A percentile compares a stretch with the other conserved stretches of the same genome.
phyloP scores from a whole-genome alignment of 2,113 vertebrate species.

The Chloropsis cyanopogon region DNA sequence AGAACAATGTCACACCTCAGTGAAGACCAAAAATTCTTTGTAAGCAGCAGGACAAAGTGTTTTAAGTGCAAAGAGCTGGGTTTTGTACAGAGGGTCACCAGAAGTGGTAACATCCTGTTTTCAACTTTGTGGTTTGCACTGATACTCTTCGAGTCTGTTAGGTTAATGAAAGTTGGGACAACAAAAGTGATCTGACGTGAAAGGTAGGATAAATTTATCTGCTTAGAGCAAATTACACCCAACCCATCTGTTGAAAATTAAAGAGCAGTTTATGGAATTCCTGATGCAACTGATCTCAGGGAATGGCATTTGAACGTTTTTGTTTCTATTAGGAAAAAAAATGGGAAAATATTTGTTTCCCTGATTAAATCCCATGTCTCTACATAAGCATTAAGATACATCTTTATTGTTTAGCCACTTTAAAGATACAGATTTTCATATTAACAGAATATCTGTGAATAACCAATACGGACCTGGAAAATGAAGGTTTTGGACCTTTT shows the following conservation, averaged over 20 bases:
- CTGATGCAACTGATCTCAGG: background rate
- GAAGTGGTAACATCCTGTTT: background rate
- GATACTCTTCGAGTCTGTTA: fast-evolving
- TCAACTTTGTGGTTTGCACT: background rate
- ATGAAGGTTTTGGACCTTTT: background rate
- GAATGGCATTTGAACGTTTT: background rate
- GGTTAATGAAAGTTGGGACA: background rate
- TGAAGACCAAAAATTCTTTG: background rate
- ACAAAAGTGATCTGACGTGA: background rate
- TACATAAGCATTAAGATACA: background rate
- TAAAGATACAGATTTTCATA: background rate
- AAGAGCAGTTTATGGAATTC: background rate
- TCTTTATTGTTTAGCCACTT: background rate
- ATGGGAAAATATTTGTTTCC: background rate
- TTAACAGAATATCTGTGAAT: background rate
- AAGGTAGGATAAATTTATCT: background rate
- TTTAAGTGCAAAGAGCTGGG: background rate
- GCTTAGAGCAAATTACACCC: background rate
- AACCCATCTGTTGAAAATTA: background rate
- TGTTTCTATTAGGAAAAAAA: background rate
- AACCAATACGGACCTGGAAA: background rate
- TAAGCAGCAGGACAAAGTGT: background rate
- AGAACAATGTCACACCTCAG: background rate
- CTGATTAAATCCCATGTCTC: background rate
- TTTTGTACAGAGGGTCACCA: background rate